Evolutionary conservation across 2,113 vertebrate genomes (phyloP), one percentile per base, ranked within the genome.

Genomic region (Regulus satrapa): DNA sequence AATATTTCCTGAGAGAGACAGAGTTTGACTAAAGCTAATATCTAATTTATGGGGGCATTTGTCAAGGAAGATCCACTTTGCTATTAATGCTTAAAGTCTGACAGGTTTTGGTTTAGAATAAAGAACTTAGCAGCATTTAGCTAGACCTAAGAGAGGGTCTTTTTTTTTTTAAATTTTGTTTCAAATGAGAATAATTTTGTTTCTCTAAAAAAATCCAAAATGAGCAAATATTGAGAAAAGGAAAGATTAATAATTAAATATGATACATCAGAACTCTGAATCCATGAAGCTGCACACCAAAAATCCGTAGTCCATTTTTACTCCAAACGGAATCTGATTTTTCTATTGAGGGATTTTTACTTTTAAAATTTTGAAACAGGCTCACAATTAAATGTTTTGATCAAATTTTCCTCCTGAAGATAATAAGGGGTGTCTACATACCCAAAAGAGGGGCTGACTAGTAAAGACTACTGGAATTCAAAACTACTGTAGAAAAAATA

Each of bases 1-100:
- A 97, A 93, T 92, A 94, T 97, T 98, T 97, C 85, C 96, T 92
- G 84, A 96, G 95, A 96, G 94, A 94, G 93, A 94, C 72, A 96
- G 71, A 93, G 94, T 94, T 96, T 96, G 93, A 96, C 94, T 97
- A 96, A 92, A 92, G 89, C 88, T 97, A 96, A 97, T 97, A 96
- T 97, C 94, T 95, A 97, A 97, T 97, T 97, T 98, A 97, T 97
- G 80, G 93, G 78, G 72, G 71, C 86, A 96, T 97, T 97, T 98
- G 86, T 97, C 96, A 97, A 89, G 76, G 92, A 96, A 97, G 93
- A 97, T 88, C 86, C 83, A 94, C 85, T 96, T 74, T 81, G 95
- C 84, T 94, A 84, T 91, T 93, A 81, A 84, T 91, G 94, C 66
- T 76, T 45, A 81, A 97, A 25, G 20, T 94, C 79, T 97, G 94